A percentile compares a stretch with the other conserved stretches of the same genome.
Evolutionary conservation across 2,797 vertebrate species (phyloP).

Genomic region (Rhinophrynus dorsalis): DNA sequence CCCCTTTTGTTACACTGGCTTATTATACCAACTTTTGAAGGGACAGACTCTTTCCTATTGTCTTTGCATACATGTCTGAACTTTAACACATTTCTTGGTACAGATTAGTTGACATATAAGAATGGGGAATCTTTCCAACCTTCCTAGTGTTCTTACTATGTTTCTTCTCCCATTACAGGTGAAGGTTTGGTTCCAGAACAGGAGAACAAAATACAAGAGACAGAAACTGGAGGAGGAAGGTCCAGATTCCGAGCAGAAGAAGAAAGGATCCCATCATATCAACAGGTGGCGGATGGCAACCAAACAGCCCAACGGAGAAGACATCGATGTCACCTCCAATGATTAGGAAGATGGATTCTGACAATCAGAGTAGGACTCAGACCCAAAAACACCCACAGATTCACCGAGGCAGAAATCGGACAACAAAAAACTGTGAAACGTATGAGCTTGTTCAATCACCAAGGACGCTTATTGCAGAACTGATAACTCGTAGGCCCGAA

Average conservation of each 20-base stretch:
- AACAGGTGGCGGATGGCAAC: slow-evolving; percentile 97
- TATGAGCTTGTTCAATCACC: neutral
- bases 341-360: slow-evolving; percentile 68
- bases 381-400: slow-evolving; percentile 10
- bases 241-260: slow-evolving; percentile 93
- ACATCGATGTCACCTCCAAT: slow-evolving; percentile 96
- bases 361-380: neutral
- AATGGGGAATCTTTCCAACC: neutral
- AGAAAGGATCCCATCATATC: slow-evolving; percentile 97
- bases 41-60: too few relatives aligned
- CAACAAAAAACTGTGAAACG: neutral
- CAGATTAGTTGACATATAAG: too few relatives aligned
- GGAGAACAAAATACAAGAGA: slow-evolving; percentile 95
- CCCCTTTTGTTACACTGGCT: too few relatives aligned
- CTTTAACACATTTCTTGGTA: too few relatives aligned
- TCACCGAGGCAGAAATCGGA: neutral
- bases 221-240: slow-evolving; percentile 98
- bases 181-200: slow-evolving; percentile 98
- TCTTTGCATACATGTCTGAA: too few relatives aligned
- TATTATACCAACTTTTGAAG: too few relatives aligned
- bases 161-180: slow-evolving; percentile 69
- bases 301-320: slow-evolving; percentile 90
- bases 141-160: neutral
- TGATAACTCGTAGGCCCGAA: neutral
- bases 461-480: neutral